phyloP scores from a whole-genome alignment of 2,113 vertebrate species.

The Sapayoa aenigma region DNA sequence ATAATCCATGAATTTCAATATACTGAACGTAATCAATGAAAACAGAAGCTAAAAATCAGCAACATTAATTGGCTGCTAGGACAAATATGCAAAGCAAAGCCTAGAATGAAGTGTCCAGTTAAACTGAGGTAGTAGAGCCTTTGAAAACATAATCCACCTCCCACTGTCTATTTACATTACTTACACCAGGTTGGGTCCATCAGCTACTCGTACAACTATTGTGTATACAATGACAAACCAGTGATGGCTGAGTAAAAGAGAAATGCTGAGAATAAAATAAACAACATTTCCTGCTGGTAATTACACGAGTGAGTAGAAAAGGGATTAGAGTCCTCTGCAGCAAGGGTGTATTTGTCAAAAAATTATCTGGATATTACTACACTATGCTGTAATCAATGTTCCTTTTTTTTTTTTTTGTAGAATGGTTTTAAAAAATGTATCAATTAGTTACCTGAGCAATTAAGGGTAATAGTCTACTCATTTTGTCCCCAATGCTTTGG shows the following conservation, averaged over 20 bases:
- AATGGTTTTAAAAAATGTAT: constrained; percentile 50
- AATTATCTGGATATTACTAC: constrained; percentile 27
- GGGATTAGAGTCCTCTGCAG: constrained; percentile 34
- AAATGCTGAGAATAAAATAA: constrained; percentile 44
- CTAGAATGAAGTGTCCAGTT: constrained; percentile 69
- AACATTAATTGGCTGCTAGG: constrained; percentile 38
- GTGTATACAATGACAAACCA: constrained; percentile 44
- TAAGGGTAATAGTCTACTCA: constrained; percentile 31
- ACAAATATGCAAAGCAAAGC: constrained; percentile 46
- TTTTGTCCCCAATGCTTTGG: constrained; percentile 60
- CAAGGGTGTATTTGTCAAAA: constrained; percentile 13
- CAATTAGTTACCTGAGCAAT: constrained; percentile 69
- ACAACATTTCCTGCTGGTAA: constrained; percentile 44
- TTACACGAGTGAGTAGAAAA: constrained; percentile 47
- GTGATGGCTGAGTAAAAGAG: constrained; percentile 9
- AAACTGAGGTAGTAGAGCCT: constrained; percentile 80
- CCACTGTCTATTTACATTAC: constrained; percentile 66
- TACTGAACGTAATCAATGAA: neutral
- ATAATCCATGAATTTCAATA: neutral
- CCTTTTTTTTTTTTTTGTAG: neutral
- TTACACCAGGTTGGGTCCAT: constrained; percentile 66
- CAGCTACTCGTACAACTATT: constrained; percentile 40
- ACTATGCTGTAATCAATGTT: constrained; percentile 19
- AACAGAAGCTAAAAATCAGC: constrained; percentile 35
- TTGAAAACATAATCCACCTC: constrained; percentile 64